Conservation (phyloP, 2,113 vertebrate species). For the Turnix velox region DNA sequence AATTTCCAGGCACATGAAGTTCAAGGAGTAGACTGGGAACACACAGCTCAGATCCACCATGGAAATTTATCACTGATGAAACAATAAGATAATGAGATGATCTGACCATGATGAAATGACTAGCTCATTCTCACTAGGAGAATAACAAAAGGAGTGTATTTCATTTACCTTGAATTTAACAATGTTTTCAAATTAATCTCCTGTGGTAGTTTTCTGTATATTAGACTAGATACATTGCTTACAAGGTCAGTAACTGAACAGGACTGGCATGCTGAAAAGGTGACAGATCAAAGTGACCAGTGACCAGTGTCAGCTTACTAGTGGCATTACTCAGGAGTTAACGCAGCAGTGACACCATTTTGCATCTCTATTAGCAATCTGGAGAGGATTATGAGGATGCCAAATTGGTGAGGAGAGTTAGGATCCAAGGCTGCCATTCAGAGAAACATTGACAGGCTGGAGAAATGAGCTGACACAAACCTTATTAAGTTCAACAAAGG, state of each 20-base stretch:
- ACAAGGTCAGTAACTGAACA: not conserved
- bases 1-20: not conserved
- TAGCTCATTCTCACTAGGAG: not conserved
- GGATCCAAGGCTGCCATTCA: not conserved
- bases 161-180: not conserved
- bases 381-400: not conserved
- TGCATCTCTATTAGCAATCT: not conserved
- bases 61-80: not conserved
- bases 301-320: not conserved
- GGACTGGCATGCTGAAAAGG: not conserved
- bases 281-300: not conserved
- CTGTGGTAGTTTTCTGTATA: not conserved
- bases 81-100: not conserved
- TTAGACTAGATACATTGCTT: not conserved
- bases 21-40: not conserved
- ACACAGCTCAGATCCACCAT: not conserved
- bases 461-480: not conserved
- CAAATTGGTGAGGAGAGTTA: not conserved
- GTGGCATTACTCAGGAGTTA: not conserved
- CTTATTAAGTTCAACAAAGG: not conserved
- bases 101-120: not conserved
- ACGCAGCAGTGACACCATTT: not conserved
- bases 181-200: not conserved
- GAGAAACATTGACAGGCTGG: not conserved
- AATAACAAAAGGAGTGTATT: not conserved